Base-by-base conservation (phyloP, 2,113 vertebrate species). In the Chloebia gouldiae region DNA sequence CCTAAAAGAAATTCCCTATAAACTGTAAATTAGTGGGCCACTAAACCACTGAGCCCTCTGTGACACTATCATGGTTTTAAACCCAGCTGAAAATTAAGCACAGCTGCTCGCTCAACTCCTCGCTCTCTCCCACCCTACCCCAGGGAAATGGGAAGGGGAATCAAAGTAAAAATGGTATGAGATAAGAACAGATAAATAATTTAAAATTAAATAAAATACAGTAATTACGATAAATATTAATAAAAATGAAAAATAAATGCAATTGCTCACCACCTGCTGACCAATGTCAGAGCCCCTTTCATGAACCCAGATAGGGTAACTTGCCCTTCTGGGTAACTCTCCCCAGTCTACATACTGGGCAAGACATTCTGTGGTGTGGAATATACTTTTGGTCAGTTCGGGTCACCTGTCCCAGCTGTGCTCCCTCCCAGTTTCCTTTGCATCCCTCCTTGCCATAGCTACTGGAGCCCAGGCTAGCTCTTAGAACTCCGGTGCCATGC, bases 111-210 rank as follows among this genome's bases (percentile, higher is more conserved):
- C 33, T 78, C 18, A 11, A 23, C 8, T 10, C 39, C 11, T 50
- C 0, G 0, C 45, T 33, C 22, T 50, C 3, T 44, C 22, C 8
- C 5, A 4, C 3, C 0, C 5, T 21, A 12, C 6, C 9, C 18
- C 11, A 60, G 39, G 37, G 16, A 27, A 60, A 51, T 7, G 21
- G 22, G 18, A 33, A 45, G 3, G 22, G 53, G 23, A 69, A 37
- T 33, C 33, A 44, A 45, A 33, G 27, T 7, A 60, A 60, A 60
- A 60, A 27, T 28, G 37, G 5, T 44, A 28, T 39, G 11, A 28
- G 22, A 45, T 33, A 39, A 53, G 28, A 60, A 39, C 5, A 51
- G 5, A 51, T 28, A 28, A 60, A 60, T 37, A 51, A 35, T 23
- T 44, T 14, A 18, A 77, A 77, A 60, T 51, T 19, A 51, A 37